phyloP scores from a whole-genome alignment of 2,113 vertebrate genomes.

The Xiphophorus hellerii region DNA sequence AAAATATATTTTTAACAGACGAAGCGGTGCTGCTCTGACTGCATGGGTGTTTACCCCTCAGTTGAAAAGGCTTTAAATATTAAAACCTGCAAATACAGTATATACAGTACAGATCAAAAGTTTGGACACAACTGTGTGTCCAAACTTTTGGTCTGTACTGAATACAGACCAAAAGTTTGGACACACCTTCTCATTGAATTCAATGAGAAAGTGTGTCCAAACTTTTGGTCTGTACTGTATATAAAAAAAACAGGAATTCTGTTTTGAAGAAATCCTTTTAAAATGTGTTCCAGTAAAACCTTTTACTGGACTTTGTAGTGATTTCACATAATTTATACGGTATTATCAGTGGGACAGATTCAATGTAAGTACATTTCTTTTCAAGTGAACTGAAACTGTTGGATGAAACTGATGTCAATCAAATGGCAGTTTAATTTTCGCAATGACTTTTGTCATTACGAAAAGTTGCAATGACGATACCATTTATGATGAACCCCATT shows the following conservation, averaged over 20 bases:
- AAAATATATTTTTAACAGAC: neutral
- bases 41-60: too few species aligned
- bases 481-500: neutral
- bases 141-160: too few species aligned
- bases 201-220: too few species aligned
- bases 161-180: too few species aligned
- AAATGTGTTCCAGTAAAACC: neutral
- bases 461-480: neutral
- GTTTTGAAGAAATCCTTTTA: neutral
- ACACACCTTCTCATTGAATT: too few species aligned
- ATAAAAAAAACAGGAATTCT: neutral
- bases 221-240: too few species aligned
- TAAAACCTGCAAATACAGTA: neutral
- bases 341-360: neutral
- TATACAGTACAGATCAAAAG: too few species aligned
- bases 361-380: neutral
- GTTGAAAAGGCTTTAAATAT: neutral
- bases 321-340: neutral
- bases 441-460: too few species aligned
- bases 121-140: too few species aligned
- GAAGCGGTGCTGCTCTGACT: neutral
- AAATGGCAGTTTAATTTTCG: too few species aligned
- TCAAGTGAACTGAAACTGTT: neutral
- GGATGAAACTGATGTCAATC: neutral
- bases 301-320: neutral